Conservation (phyloP, 2,113 vertebrate genomes). For the Meleagris gallopavo region DNA sequence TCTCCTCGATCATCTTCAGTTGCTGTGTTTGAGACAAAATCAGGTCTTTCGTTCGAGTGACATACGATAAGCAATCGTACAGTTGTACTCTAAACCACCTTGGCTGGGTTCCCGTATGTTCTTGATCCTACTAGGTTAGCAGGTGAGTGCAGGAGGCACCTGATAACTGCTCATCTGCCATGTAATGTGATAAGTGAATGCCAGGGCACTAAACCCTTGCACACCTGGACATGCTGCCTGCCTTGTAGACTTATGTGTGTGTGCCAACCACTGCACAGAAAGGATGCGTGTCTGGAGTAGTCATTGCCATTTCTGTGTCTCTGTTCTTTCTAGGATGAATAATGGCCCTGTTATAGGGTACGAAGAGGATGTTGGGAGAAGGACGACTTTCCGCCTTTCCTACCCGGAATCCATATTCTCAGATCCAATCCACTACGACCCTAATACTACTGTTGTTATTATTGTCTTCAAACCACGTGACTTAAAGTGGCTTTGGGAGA, state of each 20-base stretch:
- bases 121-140: not conserved
- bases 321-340: conserved; percentile 80
- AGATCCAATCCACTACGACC: conserved; percentile 78
- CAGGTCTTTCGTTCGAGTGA: not conserved
- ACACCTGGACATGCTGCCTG: not conserved
- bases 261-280: rapidly evolving
- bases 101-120: not conserved
- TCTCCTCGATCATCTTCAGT: not conserved
- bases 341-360: conserved; percentile 82
- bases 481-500: conserved; percentile 80
- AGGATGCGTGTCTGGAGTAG: not conserved
- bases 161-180: not conserved
- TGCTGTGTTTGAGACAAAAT: not conserved
- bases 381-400: conserved; percentile 83
- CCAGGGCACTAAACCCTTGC: not conserved
- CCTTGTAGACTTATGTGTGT: rapidly evolving
- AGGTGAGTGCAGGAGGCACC: not conserved
- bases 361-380: conserved; percentile 84
- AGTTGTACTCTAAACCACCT: not conserved
- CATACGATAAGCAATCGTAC: not conserved
- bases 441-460: conserved; percentile 78
- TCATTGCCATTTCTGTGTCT: not conserved
- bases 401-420: conserved; percentile 86
- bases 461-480: conserved; percentile 80
- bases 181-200: not conserved